Evolutionary conservation across 2,113 vertebrate genomes (phyloP).

Genomic region (Dunckerocampus dactyliophorus): DNA sequence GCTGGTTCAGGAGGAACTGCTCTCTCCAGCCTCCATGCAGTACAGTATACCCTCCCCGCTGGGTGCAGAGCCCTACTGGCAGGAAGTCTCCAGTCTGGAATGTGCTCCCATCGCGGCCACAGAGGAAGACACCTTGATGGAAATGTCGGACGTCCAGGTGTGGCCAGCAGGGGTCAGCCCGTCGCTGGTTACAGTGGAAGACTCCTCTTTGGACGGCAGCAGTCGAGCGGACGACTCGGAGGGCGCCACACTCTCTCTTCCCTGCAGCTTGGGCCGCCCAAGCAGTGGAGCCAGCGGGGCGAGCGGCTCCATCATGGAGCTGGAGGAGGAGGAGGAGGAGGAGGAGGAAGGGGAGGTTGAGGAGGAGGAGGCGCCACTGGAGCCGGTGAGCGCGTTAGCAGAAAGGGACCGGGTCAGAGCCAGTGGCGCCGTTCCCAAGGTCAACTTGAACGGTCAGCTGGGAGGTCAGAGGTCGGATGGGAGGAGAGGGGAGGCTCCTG

Average conservation of each 20-base stretch:
- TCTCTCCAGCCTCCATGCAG: constrained; percentile 94
- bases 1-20: constrained; percentile 94
- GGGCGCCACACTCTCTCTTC: constrained; percentile 80
- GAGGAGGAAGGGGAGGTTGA: constrained; percentile 72
- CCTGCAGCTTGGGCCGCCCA: constrained; percentile 76
- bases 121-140: constrained; percentile 91
- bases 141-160: constrained; percentile 96
- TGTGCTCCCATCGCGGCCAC: constrained; percentile 90
- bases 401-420: constrained; percentile 67
- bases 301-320: constrained; percentile 86
- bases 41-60: constrained; percentile 92
- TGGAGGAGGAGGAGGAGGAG: constrained; percentile 95
- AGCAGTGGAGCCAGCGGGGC: constrained; percentile 77
- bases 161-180: constrained; percentile 92
- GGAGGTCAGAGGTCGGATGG: constrained; percentile 94
- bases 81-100: constrained; percentile 91
- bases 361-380: constrained; percentile 75
- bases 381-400: constrained; percentile 40
- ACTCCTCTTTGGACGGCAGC: constrained; percentile 97
- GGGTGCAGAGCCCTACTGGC: constrained; percentile 93
- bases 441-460: constrained; percentile 83
- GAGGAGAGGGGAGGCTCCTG: constrained; percentile 72
- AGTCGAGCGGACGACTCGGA: constrained; percentile 92
- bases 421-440: constrained; percentile 75
- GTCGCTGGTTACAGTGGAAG: constrained; percentile 93